A percentile compares a stretch with the other conserved stretches of the same genome.
Evolutionary conservation across 2,888 invertebrate genomes (phyloP).

Genomic region (Acanthacorydalis orientalis): DNA sequence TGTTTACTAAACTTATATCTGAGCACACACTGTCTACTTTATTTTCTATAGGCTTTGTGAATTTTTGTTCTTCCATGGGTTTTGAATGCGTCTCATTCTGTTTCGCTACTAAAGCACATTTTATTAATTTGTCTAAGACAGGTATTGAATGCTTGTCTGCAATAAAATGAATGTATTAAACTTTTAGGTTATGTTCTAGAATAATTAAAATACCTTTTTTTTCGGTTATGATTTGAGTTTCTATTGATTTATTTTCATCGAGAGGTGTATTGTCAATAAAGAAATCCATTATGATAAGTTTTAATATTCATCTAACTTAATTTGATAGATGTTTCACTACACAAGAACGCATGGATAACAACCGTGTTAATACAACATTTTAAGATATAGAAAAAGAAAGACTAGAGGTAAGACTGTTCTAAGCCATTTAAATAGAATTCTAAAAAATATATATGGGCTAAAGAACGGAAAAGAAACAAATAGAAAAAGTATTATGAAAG

Average conservation of each 20-base stretch:
- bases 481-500: too few relatives aligned
- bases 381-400: too few relatives aligned
- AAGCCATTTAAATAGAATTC: too few relatives aligned
- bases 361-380: too few relatives aligned
- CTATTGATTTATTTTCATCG: constrained; percentile 6
- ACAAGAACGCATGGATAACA: too few relatives aligned
- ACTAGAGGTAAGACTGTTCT: too few relatives aligned
- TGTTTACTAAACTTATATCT: constrained; percentile 12
- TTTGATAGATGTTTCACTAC: too few relatives aligned
- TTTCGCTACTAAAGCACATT: background rate
- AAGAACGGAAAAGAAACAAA: too few relatives aligned
- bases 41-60: constrained; percentile 17
- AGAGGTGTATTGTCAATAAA: constrained; percentile 11
- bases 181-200: background rate
- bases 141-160: background rate
- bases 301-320: background rate
- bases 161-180: background rate
- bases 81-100: background rate
- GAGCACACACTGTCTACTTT: constrained; percentile 22
- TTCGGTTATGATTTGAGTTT: background rate
- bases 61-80: background rate
- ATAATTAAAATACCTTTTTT: background rate
- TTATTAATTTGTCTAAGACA: background rate
- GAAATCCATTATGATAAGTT: background rate
- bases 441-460: too few relatives aligned